These are phyloP conservation scores for Typhlomys cinereus DNA, from an alignment of 2,113 vertebrate species.

Conservation along the genomic window DNA sequence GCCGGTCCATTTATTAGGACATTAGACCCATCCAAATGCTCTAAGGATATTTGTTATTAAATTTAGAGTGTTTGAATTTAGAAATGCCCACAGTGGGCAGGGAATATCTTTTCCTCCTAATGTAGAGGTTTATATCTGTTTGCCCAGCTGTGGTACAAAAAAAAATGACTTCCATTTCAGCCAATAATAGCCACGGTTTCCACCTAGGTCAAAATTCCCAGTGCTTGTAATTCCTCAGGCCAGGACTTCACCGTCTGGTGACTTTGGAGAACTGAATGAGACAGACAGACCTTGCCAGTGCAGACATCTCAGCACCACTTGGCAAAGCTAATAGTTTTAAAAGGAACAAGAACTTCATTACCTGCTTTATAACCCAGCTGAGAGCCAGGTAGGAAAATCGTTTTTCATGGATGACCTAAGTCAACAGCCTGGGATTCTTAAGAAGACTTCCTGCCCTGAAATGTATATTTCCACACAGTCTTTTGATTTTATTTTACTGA, in stretches of 20 bases:
- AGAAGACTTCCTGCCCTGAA: background rate
- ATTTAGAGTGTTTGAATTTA: constrained; percentile 39
- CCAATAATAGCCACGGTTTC: constrained; percentile 18
- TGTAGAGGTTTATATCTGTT: background rate
- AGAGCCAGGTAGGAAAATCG: constrained; percentile 35
- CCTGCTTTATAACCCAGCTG: background rate
- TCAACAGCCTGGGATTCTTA: constrained; percentile 25
- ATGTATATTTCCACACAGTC: background rate
- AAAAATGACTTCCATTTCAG: constrained; percentile 46
- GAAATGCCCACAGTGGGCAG: background rate
- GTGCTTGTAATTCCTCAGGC: background rate
- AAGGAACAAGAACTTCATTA: constrained; percentile 37
- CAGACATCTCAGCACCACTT: constrained; percentile 34
- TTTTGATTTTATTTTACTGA: background rate
- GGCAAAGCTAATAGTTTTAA: constrained; percentile 21
- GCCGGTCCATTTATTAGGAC: background rate
- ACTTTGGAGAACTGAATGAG: constrained; percentile 46
- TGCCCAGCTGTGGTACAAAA: constrained; percentile 19
- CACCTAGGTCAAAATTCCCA: constrained; percentile 53
- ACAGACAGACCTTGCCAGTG: background rate
- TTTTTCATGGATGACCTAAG: background rate
- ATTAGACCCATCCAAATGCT: background rate
- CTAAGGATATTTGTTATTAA: constrained; percentile 8
- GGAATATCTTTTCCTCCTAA: constrained; percentile 5
- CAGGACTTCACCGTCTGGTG: constrained; percentile 35